phyloP scores from a whole-genome alignment of 2,888 invertebrate species.

The Catocala nupta region DNA sequence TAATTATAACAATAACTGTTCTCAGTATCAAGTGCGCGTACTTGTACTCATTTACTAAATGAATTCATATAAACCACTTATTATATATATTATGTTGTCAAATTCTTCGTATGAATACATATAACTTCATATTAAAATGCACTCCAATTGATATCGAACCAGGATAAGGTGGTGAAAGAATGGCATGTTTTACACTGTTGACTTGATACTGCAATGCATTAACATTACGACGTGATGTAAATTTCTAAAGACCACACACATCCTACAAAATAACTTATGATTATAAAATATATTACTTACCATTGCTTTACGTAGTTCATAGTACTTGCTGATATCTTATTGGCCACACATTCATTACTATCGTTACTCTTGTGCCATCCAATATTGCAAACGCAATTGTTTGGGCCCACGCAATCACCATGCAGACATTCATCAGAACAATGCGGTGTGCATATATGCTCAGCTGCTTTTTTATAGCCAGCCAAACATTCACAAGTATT shows the following conservation, averaged over 20 bases:
- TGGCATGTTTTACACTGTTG: too few species aligned
- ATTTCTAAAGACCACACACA: not conserved
- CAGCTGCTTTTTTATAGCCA: slow-evolving; percentile 20
- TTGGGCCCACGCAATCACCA: slow-evolving; percentile 56
- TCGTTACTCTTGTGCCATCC: slow-evolving; percentile 45
- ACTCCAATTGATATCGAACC: too few species aligned
- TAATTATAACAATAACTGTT: too few species aligned
- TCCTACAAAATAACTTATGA: not conserved
- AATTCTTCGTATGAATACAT: too few species aligned
- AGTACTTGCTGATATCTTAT: not conserved
- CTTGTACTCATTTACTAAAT: too few species aligned
- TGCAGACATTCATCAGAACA: slow-evolving; percentile 50
- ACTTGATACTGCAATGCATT: too few species aligned
- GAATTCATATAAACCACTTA: too few species aligned
- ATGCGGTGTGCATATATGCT: slow-evolving; percentile 32
- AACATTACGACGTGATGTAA: too few species aligned
- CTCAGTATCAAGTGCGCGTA: too few species aligned
- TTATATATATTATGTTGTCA: too few species aligned
- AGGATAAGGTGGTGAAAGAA: too few species aligned
- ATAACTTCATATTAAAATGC: too few species aligned
- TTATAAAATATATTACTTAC: not conserved
- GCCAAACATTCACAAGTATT: slow-evolving; percentile 37
- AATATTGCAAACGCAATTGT: slow-evolving; percentile 55
- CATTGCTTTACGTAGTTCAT: not conserved
- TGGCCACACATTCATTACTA: not conserved